Conservation (phyloP, 2,888 invertebrate species). For the Ormyrus thymus region DNA sequence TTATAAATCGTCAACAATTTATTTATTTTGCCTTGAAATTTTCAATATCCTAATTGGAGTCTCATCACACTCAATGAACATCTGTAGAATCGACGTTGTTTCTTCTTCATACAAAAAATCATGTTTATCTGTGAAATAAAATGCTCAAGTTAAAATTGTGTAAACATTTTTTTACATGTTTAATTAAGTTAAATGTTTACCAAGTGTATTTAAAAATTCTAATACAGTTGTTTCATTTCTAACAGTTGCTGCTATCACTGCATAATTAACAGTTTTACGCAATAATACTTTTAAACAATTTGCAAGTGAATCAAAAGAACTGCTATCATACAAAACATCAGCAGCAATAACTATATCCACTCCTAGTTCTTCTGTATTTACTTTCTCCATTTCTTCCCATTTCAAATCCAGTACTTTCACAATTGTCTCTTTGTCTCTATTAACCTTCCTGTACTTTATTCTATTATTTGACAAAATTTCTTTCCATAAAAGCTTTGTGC, state of each 20-base stretch:
- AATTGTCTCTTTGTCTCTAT: constrained; percentile 51
- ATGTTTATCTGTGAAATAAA: constrained; percentile 61
- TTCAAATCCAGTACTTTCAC: constrained; percentile 73
- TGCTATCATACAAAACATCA: constrained; percentile 80
- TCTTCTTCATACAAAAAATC: constrained; percentile 64
- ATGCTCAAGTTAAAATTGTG: constrained; percentile 40
- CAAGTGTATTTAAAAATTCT: constrained; percentile 77
- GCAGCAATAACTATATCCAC: constrained; percentile 78
- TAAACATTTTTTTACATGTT: constrained; percentile 28
- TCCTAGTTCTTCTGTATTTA: constrained; percentile 57
- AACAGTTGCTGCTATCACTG: constrained; percentile 79
- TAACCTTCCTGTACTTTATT: constrained; percentile 30
- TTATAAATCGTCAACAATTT: constrained; percentile 41
- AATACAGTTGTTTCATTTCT: constrained; percentile 81
- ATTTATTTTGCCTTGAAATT: constrained; percentile 61
- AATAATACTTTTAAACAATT: constrained; percentile 75
- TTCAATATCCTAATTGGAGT: constrained; percentile 67
- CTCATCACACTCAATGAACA: constrained; percentile 62
- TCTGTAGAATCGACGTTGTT: constrained; percentile 56
- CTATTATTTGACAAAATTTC: constrained; percentile 45
- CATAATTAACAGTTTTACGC: constrained; percentile 68
- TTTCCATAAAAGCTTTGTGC: constrained; percentile 41
- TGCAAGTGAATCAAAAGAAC: constrained; percentile 76
- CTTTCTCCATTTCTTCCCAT: constrained; percentile 76
- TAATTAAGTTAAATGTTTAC: constrained; percentile 70